Conservation (phyloP, 2,888 invertebrate species). For the Dastarcus helophoroides region DNA sequence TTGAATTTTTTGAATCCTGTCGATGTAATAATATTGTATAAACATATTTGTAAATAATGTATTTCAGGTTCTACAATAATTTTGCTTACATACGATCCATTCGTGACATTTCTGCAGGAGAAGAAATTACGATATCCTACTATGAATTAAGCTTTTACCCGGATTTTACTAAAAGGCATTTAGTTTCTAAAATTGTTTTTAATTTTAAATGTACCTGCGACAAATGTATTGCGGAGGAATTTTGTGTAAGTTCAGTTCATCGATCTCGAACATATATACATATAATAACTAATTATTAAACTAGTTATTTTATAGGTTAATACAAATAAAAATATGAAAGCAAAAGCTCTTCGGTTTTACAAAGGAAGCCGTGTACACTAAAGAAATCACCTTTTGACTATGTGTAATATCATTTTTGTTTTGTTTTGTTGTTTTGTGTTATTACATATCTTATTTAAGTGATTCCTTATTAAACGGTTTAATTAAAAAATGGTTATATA, state of each 20-base stretch:
- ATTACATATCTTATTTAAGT: no score
- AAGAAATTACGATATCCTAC: slow-evolving; percentile 22
- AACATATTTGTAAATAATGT: not conserved
- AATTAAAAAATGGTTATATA: no score
- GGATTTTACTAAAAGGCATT: slow-evolving; percentile 11
- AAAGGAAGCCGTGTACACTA: no score
- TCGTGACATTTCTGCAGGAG: slow-evolving; percentile 15
- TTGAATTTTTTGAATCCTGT: no score
- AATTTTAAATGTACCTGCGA: slow-evolving; percentile 17
- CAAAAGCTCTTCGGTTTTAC: no score
- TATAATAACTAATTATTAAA: not conserved
- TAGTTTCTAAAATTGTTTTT: slow-evolving; percentile 16
- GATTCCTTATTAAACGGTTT: no score
- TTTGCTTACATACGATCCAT: slow-evolving; percentile 18
- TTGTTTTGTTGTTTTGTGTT: no score
- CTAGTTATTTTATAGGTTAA: slow-evolving; percentile 1
- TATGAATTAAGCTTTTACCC: slow-evolving; percentile 16
- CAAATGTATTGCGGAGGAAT: slow-evolving; percentile 15
- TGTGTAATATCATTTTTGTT: no score
- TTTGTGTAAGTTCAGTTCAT: slow-evolving; percentile 14
- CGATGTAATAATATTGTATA: no score
- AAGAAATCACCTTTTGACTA: no score
- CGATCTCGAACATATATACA: not conserved
- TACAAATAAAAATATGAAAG: not conserved
- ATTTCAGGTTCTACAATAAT: slow-evolving; percentile 18